phyloP scores from a whole-genome alignment of 1,140 invertebrate genomes.

The Penaeus indicus region DNA sequence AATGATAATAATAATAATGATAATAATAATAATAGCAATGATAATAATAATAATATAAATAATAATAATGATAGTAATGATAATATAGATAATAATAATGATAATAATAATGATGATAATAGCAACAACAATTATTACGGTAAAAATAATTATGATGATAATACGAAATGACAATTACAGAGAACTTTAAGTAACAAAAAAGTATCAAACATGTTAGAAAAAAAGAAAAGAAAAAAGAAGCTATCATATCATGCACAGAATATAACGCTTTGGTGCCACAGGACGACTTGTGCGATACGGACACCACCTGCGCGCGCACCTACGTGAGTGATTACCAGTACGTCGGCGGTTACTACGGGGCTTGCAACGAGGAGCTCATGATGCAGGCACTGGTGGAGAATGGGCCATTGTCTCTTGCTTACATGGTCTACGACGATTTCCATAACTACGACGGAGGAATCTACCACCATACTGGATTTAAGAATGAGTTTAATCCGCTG shows the following conservation, averaged over 20 bases:
- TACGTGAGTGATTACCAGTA: slow-evolving; percentile 74
- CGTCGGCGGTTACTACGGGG: slow-evolving; percentile 70
- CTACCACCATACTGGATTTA: slow-evolving; percentile 68
- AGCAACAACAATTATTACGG: too few species aligned
- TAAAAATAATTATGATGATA: too few species aligned
- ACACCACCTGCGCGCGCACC: slow-evolving; percentile 21
- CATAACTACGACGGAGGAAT: slow-evolving; percentile 71
- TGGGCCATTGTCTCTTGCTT: slow-evolving; percentile 74
- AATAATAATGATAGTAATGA: too few species aligned
- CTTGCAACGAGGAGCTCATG: slow-evolving; percentile 74
- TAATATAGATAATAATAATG: too few species aligned
- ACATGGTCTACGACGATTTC: slow-evolving; percentile 73
- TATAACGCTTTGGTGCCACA: not conserved
- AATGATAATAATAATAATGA: too few species aligned
- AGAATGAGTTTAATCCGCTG: slow-evolving; percentile 70
- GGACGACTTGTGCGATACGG: slow-evolving; percentile 23
- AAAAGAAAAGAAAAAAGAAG: not conserved
- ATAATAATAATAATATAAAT: too few species aligned
- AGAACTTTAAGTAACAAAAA: too few species aligned
- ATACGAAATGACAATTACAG: too few species aligned
- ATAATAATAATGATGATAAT: too few species aligned
- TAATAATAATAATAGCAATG: too few species aligned
- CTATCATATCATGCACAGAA: not conserved
- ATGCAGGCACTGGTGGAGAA: slow-evolving; percentile 71
- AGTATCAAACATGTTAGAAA: too few species aligned